Conservation (phyloP, 2,113 vertebrate genomes). For the Desmodus rotundus region DNA sequence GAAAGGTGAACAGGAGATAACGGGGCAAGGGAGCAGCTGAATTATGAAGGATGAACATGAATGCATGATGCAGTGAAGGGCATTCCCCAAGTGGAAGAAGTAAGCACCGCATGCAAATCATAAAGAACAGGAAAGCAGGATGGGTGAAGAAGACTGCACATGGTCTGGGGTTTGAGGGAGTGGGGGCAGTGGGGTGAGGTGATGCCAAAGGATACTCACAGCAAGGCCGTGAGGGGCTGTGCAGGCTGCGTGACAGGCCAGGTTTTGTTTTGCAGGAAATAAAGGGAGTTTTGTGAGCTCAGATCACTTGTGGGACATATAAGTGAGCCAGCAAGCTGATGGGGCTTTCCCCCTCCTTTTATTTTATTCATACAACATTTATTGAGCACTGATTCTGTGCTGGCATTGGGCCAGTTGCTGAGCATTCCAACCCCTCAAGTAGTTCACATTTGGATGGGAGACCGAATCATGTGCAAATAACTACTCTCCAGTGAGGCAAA, state of each 20-base stretch:
- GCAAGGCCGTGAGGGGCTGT: neutral
- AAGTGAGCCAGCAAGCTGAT: neutral
- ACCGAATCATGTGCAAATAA: neutral
- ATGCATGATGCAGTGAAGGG: neutral
- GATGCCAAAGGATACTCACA: neutral
- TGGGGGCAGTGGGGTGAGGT: accelerated
- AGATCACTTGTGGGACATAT: neutral
- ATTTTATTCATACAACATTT: neutral
- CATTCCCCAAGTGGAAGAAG: neutral
- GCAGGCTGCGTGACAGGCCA: neutral
- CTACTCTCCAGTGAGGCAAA: neutral
- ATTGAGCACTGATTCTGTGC: neutral
- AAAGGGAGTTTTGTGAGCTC: neutral
- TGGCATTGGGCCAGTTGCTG: neutral
- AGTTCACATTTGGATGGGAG: neutral
- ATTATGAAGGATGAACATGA: neutral
- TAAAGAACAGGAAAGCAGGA: neutral
- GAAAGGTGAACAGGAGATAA: neutral
- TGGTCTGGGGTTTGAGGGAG: neutral
- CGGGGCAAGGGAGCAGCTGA: accelerated
- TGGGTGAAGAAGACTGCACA: neutral
- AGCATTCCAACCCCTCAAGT: neutral
- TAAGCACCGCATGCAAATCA: neutral
- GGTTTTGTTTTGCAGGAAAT: neutral
- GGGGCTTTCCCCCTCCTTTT: neutral